Evolutionary conservation across 2,113 vertebrate genomes (phyloP), one percentile per base, ranked within the genome.

Genomic region (Pogona vitticeps): DNA sequence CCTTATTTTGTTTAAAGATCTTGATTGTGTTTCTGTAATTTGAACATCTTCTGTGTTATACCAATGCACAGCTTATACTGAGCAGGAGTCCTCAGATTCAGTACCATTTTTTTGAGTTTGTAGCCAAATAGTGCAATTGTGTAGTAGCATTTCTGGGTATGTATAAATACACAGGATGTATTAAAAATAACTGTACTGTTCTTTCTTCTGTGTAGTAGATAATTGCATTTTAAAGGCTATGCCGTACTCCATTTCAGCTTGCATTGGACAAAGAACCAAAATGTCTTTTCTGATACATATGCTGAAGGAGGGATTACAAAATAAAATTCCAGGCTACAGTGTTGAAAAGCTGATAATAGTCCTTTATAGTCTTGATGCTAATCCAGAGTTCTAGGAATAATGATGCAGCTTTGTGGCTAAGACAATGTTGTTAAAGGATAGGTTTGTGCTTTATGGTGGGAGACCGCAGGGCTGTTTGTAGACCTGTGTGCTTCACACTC

Each of bases 371-470:
- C 84, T 21, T 6, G 14, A 13, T 61, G 82, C 0, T 70, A 92
- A 92, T 88, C 88, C 88, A 91, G 90, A 86, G 89, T 92, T 89
- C 86, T 85, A 65, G 40, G 46, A 58, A 56, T 76, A 82, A 87
- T 82, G 68, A 88, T 61, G 9, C 86, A 90, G 28, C 5, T 77
- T 7, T 56, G 77, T 88, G 82, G 88, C 91, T 65, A n/a, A 67
- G 83, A 46, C 46, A 90, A 90, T 61, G 88, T 84, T 86, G 26
- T 91, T 93, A 91, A 90, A 86, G 92, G 88, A 75, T 84, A 65
- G 63, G 23, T 63, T 12, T 2, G 73, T 79, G 88, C 85, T 81
- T 87, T 67, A 82, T 81, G 84, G 68, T 70, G 72, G 0, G 18
- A 9, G 31, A 88, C 82, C 92, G 82, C 82, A 63, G 63, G 86